Conservation (phyloP, 2,113 vertebrate species). For the Otus sunia region DNA sequence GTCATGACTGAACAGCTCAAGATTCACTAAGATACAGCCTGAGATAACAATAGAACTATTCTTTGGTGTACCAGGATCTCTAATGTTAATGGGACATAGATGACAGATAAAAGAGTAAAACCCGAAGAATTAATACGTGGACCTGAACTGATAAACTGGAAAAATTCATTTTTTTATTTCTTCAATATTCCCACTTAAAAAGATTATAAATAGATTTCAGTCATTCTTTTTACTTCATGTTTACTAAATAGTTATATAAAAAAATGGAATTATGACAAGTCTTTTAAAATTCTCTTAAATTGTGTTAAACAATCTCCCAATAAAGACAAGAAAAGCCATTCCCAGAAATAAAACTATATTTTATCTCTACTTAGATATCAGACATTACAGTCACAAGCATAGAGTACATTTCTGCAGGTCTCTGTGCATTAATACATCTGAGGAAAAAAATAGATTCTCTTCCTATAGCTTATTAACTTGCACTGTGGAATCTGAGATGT, state of each 20-base stretch:
- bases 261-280: background rate
- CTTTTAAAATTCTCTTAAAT: slow-evolving; percentile 6
- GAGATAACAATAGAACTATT: background rate
- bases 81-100: background rate
- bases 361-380: background rate
- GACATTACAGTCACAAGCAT: background rate
- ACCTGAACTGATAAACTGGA: background rate
- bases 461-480: background rate
- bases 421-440: background rate
- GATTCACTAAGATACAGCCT: background rate
- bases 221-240: background rate
- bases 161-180: background rate
- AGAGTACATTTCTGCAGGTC: background rate
- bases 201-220: background rate
- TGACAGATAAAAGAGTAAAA: background rate
- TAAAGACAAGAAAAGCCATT: slow-evolving; percentile 10
- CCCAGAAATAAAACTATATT: background rate
- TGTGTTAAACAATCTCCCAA: background rate
- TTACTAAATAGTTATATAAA: background rate
- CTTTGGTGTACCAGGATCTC: background rate
- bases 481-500: background rate
- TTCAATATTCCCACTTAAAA: background rate
- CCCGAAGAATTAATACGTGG: background rate
- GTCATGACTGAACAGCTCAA: background rate
- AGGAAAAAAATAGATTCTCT: background rate